These are phyloP conservation scores for Nymphalis polychloros DNA, from an alignment of 2,888 invertebrate genomes.

Conservation along the genomic window DNA sequence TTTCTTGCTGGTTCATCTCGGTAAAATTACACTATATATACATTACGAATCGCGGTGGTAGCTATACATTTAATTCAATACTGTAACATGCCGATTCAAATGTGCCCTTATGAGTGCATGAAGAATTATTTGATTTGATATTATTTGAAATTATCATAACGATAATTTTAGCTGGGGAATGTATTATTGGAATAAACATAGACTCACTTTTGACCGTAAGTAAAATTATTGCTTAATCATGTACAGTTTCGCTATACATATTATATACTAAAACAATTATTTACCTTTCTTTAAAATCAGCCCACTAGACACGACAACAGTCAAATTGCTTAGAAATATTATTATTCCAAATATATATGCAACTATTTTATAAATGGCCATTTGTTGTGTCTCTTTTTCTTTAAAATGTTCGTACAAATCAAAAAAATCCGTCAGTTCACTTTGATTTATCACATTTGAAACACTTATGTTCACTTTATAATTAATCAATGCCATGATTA, in stretches of 20 bases:
- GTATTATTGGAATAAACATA: no score
- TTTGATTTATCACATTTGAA: conserved; percentile 45
- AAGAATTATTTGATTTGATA: no score
- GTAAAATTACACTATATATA: no score
- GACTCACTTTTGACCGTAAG: neutral
- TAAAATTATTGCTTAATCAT: no score
- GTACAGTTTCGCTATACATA: no score
- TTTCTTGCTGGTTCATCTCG: no score
- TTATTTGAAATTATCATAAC: no score
- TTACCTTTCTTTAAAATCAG: conserved; percentile 83
- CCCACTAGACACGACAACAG: conserved; percentile 85
- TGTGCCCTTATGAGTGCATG: no score
- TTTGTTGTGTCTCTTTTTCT: conserved; percentile 62
- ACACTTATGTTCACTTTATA: conserved; percentile 16
- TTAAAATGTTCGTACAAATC: conserved; percentile 65
- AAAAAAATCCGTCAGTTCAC: conserved; percentile 56
- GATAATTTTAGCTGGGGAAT: no score
- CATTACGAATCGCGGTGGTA: no score
- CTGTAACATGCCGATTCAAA: no score
- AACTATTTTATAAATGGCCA: conserved; percentile 76
- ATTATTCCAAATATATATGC: conserved; percentile 80
- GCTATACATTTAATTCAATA: no score
- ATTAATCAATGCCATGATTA: conserved; percentile 22
- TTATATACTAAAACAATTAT: neutral
- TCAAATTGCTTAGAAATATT: conserved; percentile 82